Evolutionary conservation across 30 jellyfish, hydroid and myxozoan species (phyloP).

Genomic region (Morbakka virulenta): DNA sequence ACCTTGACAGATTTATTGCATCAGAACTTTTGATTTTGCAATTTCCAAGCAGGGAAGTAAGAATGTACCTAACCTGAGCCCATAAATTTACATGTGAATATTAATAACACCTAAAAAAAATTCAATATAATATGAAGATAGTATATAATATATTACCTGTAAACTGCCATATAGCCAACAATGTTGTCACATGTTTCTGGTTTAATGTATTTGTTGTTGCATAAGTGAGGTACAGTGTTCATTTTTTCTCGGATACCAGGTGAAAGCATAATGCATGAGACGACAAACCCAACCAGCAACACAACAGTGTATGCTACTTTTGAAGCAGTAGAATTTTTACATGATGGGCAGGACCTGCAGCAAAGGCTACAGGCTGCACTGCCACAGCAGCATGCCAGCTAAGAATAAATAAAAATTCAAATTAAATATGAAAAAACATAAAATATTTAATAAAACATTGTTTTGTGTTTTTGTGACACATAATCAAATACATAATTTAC

Average conservation of each 20-base stretch:
- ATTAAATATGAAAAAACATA: too few species aligned
- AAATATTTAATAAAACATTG: too few species aligned
- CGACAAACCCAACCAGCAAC: slow-evolving; percentile 72
- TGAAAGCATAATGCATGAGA: slow-evolving; percentile 84
- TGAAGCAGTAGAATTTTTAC: slow-evolving; percentile 81
- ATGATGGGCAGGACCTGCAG: slow-evolving; percentile 89
- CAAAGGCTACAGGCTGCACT: slow-evolving; percentile 92
- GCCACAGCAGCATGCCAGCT: slow-evolving; percentile 93
- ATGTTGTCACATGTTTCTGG: slow-evolving; percentile 68
- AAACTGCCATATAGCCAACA: slow-evolving; percentile 91
- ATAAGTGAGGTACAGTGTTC: slow-evolving; percentile 76
- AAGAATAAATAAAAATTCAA: background rate
- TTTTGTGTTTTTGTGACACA: too few species aligned
- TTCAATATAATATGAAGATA: too few species aligned
- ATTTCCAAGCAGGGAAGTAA: too few species aligned
- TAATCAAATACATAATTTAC: too few species aligned
- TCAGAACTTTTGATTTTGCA: too few species aligned
- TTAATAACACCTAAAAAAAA: too few species aligned
- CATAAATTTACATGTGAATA: too few species aligned
- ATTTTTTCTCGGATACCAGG: slow-evolving; percentile 78
- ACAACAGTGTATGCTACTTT: slow-evolving; percentile 64
- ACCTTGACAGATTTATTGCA: too few species aligned
- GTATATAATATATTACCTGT: background rate
- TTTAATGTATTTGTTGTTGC: slow-evolving; percentile 48
- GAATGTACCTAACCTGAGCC: too few species aligned